Percentiles rank a stretch among this genome's conserved stretches.
Evolutionary conservation across 2,797 vertebrate genomes (phyloP).

Genomic region (Crax fasciolata): DNA sequence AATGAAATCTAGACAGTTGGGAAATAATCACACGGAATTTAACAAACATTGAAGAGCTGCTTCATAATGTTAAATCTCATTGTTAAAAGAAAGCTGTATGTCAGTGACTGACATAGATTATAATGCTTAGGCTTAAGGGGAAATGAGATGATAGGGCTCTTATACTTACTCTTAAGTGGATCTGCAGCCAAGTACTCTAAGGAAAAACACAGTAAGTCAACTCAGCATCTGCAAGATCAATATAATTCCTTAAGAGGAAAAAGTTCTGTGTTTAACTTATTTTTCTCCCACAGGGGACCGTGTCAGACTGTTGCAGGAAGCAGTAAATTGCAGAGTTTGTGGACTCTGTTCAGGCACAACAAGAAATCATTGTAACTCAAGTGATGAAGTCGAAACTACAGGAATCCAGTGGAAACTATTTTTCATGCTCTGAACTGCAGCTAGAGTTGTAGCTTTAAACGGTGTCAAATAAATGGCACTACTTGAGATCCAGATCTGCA

Average conservation of each 20-base stretch:
- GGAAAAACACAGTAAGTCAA: slow-evolving; percentile 59
- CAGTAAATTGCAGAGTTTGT: slow-evolving; percentile 66
- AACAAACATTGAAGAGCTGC: neutral
- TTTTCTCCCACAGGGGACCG: slow-evolving; percentile 18
- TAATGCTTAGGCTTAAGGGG: slow-evolving; percentile 11
- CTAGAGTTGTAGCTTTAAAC: neutral
- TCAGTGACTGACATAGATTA: slow-evolving; percentile 34
- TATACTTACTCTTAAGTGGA: slow-evolving; percentile 35
- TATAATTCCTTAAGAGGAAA: slow-evolving; percentile 60
- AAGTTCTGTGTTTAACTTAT: slow-evolving; percentile 49
- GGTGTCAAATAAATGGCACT: neutral
- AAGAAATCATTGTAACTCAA: slow-evolving; percentile 64
- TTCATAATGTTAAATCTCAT: slow-evolving; percentile 14
- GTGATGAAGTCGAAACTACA: slow-evolving; percentile 12
- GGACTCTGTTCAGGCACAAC: slow-evolving; percentile 38
- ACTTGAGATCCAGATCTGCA: neutral
- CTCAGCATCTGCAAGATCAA: slow-evolving; percentile 66
- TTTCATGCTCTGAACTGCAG: slow-evolving; percentile 38
- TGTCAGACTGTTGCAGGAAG: slow-evolving; percentile 65
- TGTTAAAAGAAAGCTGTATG: neutral
- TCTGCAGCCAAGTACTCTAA: slow-evolving; percentile 54
- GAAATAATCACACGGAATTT: slow-evolving; percentile 6
- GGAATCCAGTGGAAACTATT: slow-evolving; percentile 29
- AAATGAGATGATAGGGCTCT: slow-evolving; percentile 41
- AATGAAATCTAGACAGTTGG: neutral